phyloP scores from a whole-genome alignment of 2,113 vertebrate genomes.

The Cnemophilus loriae region DNA sequence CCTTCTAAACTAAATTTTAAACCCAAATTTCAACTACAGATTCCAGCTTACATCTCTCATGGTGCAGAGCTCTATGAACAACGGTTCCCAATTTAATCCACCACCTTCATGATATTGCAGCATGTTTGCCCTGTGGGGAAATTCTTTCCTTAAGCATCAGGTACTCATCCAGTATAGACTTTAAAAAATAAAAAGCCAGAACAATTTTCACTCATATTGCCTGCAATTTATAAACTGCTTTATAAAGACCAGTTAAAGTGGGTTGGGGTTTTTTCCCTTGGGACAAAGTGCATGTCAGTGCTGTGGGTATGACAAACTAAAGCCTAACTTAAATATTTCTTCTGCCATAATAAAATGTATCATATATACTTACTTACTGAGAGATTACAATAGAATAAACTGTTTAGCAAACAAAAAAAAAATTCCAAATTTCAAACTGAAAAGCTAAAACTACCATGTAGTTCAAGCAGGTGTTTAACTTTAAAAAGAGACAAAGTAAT shows the following conservation, averaged over 20 bases:
- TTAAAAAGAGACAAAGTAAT: not conserved
- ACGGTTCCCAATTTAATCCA: not conserved
- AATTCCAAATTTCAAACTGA: not conserved
- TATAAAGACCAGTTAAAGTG: not conserved
- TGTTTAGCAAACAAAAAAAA: not conserved
- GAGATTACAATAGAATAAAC: not conserved
- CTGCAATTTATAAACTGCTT: not conserved
- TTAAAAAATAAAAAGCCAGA: not conserved
- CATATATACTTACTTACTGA: not conserved
- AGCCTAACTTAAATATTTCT: not conserved
- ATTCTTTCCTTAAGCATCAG: not conserved
- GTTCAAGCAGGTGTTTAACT: not conserved
- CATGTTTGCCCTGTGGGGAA: not conserved
- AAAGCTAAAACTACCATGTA: not conserved
- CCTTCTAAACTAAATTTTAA: not conserved
- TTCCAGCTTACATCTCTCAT: not conserved
- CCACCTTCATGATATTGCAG: not conserved
- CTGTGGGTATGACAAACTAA: not conserved
- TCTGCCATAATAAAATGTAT: not conserved
- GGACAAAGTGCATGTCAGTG: not conserved
- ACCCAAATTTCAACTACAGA: not conserved
- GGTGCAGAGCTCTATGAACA: not conserved
- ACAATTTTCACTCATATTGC: not conserved
- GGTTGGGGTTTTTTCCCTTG: rapidly evolving
- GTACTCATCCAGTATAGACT: not conserved